Base-by-base conservation (phyloP, 2,113 vertebrate species). In the Engystomops pustulosus region DNA sequence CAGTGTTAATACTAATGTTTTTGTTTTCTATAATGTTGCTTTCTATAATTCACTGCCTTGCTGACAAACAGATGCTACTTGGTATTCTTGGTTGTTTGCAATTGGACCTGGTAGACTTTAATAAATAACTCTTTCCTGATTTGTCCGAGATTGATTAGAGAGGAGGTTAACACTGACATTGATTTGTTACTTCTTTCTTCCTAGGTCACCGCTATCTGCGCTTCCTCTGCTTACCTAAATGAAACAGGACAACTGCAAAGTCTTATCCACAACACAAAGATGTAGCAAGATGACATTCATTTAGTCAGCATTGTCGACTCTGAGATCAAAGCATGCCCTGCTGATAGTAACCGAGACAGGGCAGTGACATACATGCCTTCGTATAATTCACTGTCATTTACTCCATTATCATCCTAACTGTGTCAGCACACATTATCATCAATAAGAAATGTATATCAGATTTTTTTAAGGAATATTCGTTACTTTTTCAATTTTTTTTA, bases 221-320 rank as follows among this genome's bases (percentile, higher is more conserved):
- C 9, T 25, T 76, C 23, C 60, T 69, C 44, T 41, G 15, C 82
- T 76, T 53, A 34, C 47, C 68, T 69, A 78, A 84, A 84, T 78
- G 74, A 69, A 78, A 84, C 72, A 53, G 82, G 82, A 68, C 74
- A 84, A 78, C 45, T 36, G 36, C 41, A 84, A 49, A 49, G 44
- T 47, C 82, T 84, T 78, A 78, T 84, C 82, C 62, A 18, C 17
- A 27, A 45, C 45, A 62, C 60, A 69, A 18, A 34, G 44, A 65
- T 58, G 74, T 44, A 53, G 60, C 30, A 69, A 53, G 32, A 34
- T 77, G 82, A 84, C 82, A 84, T 84, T 78, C 47, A 84, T 84
- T 77, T 84, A 84, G 74, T 69, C 62, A 41, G 72, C 12, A 44
- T 69, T 69, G 82, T 41, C 5, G 32, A 78, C n/a, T 68, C 34